Evolutionary conservation across 2,888 invertebrate species (phyloP).

Genomic region (Bombylius major): DNA sequence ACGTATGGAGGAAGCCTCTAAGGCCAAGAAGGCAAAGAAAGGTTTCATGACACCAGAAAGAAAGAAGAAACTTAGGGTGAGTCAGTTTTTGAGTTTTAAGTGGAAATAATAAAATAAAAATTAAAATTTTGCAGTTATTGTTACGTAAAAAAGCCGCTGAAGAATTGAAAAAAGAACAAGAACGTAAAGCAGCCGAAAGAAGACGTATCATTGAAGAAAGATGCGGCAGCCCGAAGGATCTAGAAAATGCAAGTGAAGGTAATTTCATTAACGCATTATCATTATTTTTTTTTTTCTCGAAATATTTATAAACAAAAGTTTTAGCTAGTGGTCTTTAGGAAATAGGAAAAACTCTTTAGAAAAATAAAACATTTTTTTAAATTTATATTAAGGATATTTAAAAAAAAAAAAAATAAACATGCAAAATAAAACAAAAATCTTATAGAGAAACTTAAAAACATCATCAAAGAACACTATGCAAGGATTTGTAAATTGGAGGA

Average conservation of each 20-base stretch:
- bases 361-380: neutral
- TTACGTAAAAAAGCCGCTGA: slow-evolving; percentile 99
- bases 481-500: slow-evolving; percentile 83
- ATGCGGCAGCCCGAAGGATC: slow-evolving; percentile 81
- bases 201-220: slow-evolving; percentile 94
- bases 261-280: slow-evolving; percentile 23
- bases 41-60: slow-evolving; percentile 99
- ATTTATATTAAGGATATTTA: neutral
- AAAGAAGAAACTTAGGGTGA: slow-evolving; percentile 99
- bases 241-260: slow-evolving; percentile 93
- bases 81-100: slow-evolving; percentile 26
- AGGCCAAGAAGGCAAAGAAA: slow-evolving; percentile 98
- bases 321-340: no score
- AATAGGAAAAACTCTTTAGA: neutral
- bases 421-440: slow-evolving; percentile 17
- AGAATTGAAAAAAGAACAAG: slow-evolving; percentile 98
- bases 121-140: slow-evolving; percentile 57
- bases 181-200: slow-evolving; percentile 95
- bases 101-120: no score
- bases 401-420: neutral
- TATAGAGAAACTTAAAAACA: slow-evolving; percentile 64
- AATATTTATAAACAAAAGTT: no score
- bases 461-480: slow-evolving; percentile 74
- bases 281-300: neutral
- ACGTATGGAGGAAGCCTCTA: slow-evolving; percentile 97